A percentile compares a stretch with the other conserved stretches of the same genome.
phyloP scores from a whole-genome alignment of 1,140 invertebrate species.

The Drosophila ogumai region DNA sequence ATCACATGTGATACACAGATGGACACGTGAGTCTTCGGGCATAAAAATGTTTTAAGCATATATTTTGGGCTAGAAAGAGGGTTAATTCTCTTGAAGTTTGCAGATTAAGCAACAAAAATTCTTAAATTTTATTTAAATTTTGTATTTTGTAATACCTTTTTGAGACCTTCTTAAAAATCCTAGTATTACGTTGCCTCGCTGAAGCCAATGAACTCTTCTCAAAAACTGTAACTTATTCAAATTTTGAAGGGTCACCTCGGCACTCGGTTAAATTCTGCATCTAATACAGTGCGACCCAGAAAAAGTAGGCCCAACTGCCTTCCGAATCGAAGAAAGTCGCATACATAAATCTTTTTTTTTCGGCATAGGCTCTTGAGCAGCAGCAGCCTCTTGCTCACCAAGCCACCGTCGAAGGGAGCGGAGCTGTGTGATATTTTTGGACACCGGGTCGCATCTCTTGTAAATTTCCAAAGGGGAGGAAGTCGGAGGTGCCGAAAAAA shows the following conservation, averaged over 20 bases:
- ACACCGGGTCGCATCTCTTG: constrained; percentile 50
- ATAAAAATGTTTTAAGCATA: constrained; percentile 24
- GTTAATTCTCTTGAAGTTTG: background rate
- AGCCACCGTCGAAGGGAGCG: constrained; percentile 10
- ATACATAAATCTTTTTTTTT: constrained; percentile 77
- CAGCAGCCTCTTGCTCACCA: constrained; percentile 6
- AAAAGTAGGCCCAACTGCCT: constrained; percentile 52
- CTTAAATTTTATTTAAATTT: background rate
- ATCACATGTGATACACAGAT: constrained; percentile 37
- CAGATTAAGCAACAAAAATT: background rate
- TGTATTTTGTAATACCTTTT: background rate
- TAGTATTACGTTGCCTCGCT: background rate
- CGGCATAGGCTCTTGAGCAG: constrained; percentile 49
- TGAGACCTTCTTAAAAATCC: too few species aligned
- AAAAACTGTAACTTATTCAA: constrained; percentile 7
- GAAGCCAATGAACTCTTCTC: constrained; percentile 25
- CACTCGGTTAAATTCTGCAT: constrained; percentile 38
- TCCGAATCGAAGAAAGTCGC: constrained; percentile 63
- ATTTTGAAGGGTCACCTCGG: constrained; percentile 26
- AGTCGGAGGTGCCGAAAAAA: constrained; percentile 1
- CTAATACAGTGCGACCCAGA: constrained; percentile 32
- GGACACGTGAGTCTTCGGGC: constrained; percentile 59
- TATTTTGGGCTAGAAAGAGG: constrained; percentile 35
- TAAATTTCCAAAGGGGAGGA: constrained; percentile 5
- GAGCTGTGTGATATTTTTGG: constrained; percentile 61